Evolutionary conservation across 2,888 invertebrate genomes (phyloP), one percentile per base, ranked within the genome.

Genomic region (Melanotus villosus): DNA sequence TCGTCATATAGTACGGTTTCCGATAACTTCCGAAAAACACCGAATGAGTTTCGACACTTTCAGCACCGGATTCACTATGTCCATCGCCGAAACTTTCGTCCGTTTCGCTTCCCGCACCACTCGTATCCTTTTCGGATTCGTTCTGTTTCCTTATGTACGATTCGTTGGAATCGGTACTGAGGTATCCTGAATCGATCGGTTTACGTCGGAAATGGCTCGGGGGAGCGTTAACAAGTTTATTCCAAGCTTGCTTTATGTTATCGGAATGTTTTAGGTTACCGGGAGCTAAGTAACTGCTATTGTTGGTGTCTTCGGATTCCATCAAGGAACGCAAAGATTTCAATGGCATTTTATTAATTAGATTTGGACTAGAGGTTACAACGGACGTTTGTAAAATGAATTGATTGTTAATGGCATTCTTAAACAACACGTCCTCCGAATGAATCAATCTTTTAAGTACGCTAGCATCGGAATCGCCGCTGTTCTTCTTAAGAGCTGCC

Each of bases 31-130:
- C 93, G 78, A 94, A 94, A 81, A 94, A 93, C 38, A 95, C 94
- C 2, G 94, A 95, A 85, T 95, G 94, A 0, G 95, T 95, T 79
- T 94, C 95, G 23, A 94, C 87, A 85, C 94, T 95, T 81, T 95
- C 95, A 2, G 93, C 95, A 0, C 95, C 95, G 19, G 94, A 95
- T 85, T 95, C 95, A 85, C 94, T 94, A 72, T 93, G 89, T 6
- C 92, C 94, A 80, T 94, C 94, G 34, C 91, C 91, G 9, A 77
- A 72, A n/a, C 91, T 92, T 80, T 93, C 93, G 71, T 93, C 94
- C 71, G 93, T 93, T 79, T 90, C 93, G 83, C 93, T 90, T 78
- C 76, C 87, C 82, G 47, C 65, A 16, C 52, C 54, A 21, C 60
- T 67, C 30, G 41, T 54, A 26, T 84, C 18, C 86, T 86, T 79